Percentiles rank a stretch among this genome's conserved stretches.
These are phyloP conservation scores for Himalopsyche anomala DNA, from an alignment of 2,888 invertebrate species.

Conservation along the genomic window DNA sequence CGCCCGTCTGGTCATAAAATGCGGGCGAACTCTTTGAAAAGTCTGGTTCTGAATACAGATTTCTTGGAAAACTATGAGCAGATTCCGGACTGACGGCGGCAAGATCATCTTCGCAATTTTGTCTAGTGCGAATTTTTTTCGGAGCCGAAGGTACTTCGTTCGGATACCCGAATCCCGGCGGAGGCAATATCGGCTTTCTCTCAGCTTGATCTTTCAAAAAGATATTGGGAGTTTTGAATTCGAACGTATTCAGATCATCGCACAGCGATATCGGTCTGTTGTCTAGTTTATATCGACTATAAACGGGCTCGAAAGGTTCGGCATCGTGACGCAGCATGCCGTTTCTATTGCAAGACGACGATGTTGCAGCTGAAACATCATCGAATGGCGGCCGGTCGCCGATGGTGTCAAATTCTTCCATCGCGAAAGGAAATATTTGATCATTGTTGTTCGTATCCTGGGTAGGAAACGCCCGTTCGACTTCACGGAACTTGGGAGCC, in stretches of 20 bases:
- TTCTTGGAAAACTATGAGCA: conserved; percentile 64
- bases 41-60: conserved; percentile 74
- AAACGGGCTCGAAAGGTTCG: conserved; percentile 67
- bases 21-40: conserved; percentile 71
- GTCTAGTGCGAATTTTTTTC: conserved; percentile 48
- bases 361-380: conserved; percentile 69
- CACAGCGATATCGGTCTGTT: conserved; percentile 27
- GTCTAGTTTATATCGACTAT: conserved; percentile 43
- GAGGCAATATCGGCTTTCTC: not conserved
- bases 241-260: conserved; percentile 29
- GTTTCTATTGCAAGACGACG: not conserved
- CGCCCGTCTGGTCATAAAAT: conserved; percentile 58
- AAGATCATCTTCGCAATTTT: conserved; percentile 35
- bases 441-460: conserved; percentile 31
- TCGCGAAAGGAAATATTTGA: conserved; percentile 18
- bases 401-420: conserved; percentile 72
- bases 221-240: conserved; percentile 3
- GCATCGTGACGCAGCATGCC: conserved; percentile 67
- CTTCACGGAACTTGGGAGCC: conserved; percentile 66
- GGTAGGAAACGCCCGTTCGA: conserved; percentile 15
- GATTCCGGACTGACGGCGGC: not conserved
- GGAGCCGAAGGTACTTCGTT: conserved; percentile 47
- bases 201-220: conserved; percentile 12
- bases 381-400: conserved; percentile 76
- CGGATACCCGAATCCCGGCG: conserved; percentile 3